Percentiles rank a stretch among this genome's conserved stretches.
Evolutionary conservation across 1,140 invertebrate species (phyloP).

Genomic region (Cydia pomonella): DNA sequence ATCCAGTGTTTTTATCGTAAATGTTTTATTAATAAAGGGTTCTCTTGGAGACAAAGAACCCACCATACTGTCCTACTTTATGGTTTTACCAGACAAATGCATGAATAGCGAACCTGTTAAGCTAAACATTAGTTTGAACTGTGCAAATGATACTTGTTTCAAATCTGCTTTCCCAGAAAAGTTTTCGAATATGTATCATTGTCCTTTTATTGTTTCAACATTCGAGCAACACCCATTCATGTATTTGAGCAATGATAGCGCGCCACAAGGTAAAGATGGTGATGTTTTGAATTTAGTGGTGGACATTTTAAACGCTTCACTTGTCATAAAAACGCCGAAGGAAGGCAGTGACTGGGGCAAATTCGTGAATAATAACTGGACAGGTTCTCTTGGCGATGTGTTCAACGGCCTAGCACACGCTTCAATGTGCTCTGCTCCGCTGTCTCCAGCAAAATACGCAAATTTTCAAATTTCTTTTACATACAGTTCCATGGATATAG

Average conservation of each 20-base stretch:
- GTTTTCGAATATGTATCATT: constrained; percentile 53
- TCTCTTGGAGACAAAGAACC: constrained; percentile 35
- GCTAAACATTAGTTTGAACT: constrained; percentile 40
- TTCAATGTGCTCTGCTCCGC: constrained; percentile 56
- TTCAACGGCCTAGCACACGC: constrained; percentile 50
- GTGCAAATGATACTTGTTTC: constrained; percentile 51
- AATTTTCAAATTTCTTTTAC: constrained; percentile 64
- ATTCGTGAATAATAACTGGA: constrained; percentile 58
- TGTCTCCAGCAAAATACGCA: constrained; percentile 50
- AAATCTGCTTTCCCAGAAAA: constrained; percentile 49
- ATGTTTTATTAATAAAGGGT: constrained; percentile 52
- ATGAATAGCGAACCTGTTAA: constrained; percentile 43
- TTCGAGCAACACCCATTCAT: constrained; percentile 64
- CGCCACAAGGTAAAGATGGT: constrained; percentile 51
- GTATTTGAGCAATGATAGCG: constrained; percentile 48
- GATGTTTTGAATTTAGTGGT: constrained; percentile 51
- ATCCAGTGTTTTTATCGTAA: constrained; percentile 43
- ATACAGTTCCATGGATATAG: constrained; percentile 61
- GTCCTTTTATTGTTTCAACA: constrained; percentile 55
- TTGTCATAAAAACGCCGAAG: constrained; percentile 45
- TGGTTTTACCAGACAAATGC: constrained; percentile 50
- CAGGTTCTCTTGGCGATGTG: constrained; percentile 61
- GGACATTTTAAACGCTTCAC: constrained; percentile 54
- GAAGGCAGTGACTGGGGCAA: constrained; percentile 48
- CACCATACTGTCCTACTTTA: constrained; percentile 47